Base-by-base conservation (phyloP, 2,113 vertebrate genomes). In the Callithrix jacchus region DNA sequence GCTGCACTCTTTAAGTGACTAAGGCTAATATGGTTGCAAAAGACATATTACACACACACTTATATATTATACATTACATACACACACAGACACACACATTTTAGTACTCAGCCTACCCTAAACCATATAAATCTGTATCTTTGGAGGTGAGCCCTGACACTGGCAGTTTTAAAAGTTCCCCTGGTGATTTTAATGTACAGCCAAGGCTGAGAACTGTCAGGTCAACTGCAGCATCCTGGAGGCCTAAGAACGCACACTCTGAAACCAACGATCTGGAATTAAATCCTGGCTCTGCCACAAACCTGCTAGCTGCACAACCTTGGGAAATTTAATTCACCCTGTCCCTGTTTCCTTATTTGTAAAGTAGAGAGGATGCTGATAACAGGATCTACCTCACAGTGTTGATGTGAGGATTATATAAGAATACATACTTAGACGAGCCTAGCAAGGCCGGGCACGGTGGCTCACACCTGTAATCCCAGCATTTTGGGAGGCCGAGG, bases 31-130 rank as follows among this genome's bases (percentile, higher is more conserved):
- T 37, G 61, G 58, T 76, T 77, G 37, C 73, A 45, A 52, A 86
- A 58, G 58, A 3, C 47, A 82, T 64, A 56, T 40, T 21, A 64
- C 61, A 64, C 17, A n/a, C 58, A 64, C 18, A 56, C 32, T 25
- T 18, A 42, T 45, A 17, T n/a, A 45, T 32, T 30, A 77, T 18
- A 71, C 52, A 89, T 52, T 76, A 40, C 12, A 35, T 14, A 45
- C 13, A 45, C 61, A 42, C 27, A 61, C 58, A 64, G 27, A 30
- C 27, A 32, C 27, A 64, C 61, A 30, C 5, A 64, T 49, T 49
- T 87, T 84, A 81, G 61, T 87, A 80, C 70, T 37, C 14, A 61
- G 49, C 25, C 42, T 80, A 96, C 18, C 71, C 40, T 42, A 89
- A 87, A 79, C 42, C 45, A 91, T 35, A 71, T 45, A 80, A 87